Conservation (phyloP, 2,113 vertebrate genomes). For the Calidris pugnax region DNA sequence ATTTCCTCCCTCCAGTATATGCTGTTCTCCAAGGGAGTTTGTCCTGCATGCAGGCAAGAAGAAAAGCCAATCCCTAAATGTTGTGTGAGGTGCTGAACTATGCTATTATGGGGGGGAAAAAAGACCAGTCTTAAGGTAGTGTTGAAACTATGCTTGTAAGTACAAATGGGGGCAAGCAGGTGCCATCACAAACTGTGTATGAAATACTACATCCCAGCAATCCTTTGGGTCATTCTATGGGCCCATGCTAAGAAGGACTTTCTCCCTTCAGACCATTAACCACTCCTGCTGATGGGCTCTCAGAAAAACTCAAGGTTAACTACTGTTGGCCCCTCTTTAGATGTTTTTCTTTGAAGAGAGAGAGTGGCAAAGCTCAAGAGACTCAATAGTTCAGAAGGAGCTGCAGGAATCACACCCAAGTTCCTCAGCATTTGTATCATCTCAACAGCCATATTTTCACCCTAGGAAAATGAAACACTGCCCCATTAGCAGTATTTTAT, state of each 20-base stretch:
- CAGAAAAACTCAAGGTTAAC: background rate
- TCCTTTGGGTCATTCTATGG: background rate
- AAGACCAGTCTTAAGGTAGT: background rate
- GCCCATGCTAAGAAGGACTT: background rate
- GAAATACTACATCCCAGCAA: background rate
- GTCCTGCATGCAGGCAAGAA: background rate
- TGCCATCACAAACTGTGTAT: background rate
- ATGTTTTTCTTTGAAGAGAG: background rate
- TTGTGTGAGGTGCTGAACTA: background rate
- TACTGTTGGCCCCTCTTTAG: background rate
- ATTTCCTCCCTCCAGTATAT: background rate
- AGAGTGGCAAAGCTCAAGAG: background rate
- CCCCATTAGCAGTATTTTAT: background rate
- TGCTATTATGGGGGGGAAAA: background rate
- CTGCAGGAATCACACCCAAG: background rate
- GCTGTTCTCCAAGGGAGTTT: background rate
- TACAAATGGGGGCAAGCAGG: background rate
- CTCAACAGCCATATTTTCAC: background rate
- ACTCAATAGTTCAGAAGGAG: background rate
- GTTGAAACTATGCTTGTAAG: background rate
- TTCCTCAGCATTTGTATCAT: background rate
- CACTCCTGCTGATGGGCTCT: background rate
- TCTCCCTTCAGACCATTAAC: background rate
- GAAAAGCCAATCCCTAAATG: background rate
- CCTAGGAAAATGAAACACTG: background rate